Percentiles rank a stretch among this genome's conserved stretches.
Conservation (phyloP, 30 jellyfish, hydroid and myxozoan genomes). For the Calvadosia cruxmelitensis region DNA sequence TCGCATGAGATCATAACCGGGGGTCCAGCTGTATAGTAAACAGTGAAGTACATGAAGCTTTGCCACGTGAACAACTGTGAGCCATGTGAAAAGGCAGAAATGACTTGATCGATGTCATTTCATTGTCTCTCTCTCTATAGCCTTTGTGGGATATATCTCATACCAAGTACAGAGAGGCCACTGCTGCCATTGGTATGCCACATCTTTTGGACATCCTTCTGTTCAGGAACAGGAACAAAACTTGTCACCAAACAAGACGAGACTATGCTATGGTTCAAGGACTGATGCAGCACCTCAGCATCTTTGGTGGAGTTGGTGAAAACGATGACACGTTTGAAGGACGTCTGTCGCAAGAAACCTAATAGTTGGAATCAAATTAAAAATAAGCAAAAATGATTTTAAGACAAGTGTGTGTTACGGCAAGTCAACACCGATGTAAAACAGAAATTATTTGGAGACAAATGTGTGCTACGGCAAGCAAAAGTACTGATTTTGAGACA, state of each 20-base stretch:
- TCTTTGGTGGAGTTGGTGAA: slow-evolving; percentile 60
- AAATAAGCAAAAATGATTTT: not conserved
- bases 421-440: not conserved
- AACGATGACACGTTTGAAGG: slow-evolving; percentile 28
- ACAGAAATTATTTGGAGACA: too few relatives aligned
- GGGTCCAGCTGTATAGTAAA: too few relatives aligned
- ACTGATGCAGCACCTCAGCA: slow-evolving; percentile 43
- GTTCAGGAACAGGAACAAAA: slow-evolving; percentile 46
- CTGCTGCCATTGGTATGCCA: slow-evolving; percentile 46
- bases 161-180: slow-evolving; percentile 11
- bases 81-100: too few relatives aligned
- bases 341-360: slow-evolving; percentile 50
- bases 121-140: too few relatives aligned
- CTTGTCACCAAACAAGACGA: slow-evolving; percentile 38
- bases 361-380: too few relatives aligned
- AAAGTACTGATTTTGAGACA: too few relatives aligned
- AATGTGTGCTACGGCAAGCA: not conserved
- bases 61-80: too few relatives aligned
- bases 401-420: not conserved
- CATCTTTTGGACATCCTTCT: slow-evolving; percentile 28
- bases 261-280: slow-evolving; percentile 29
- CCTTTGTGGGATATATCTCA: slow-evolving; percentile 4
- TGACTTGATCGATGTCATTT: too few relatives aligned
- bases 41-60: too few relatives aligned
- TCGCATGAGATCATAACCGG: too few relatives aligned